Conservation (phyloP, 2,888 invertebrate species). For the Stegana nigrithorax region DNA sequence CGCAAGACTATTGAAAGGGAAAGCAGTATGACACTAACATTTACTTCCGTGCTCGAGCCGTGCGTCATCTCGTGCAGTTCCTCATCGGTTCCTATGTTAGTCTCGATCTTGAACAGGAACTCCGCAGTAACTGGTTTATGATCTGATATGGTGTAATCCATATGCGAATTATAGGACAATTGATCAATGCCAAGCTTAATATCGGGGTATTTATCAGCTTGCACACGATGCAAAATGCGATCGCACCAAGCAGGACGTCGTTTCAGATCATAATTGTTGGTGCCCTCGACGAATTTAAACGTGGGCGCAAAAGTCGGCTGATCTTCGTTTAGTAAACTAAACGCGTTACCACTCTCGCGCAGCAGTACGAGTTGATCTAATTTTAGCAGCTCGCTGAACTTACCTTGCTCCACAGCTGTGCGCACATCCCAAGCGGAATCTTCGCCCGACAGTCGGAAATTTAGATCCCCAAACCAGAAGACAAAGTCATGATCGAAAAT, state of each 20-base stretch:
- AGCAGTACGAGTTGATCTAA: slow-evolving; percentile 82
- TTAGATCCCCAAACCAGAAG: slow-evolving; percentile 92
- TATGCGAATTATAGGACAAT: slow-evolving; percentile 81
- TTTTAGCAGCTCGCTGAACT: slow-evolving; percentile 75
- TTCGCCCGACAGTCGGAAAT: slow-evolving; percentile 82
- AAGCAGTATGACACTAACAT: slow-evolving; percentile 51
- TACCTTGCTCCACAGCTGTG: slow-evolving; percentile 74
- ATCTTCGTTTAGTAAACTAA: slow-evolving; percentile 81
- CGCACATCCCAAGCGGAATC: slow-evolving; percentile 78
- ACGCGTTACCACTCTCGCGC: slow-evolving; percentile 82
- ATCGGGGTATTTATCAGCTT: slow-evolving; percentile 84
- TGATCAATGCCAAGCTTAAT: slow-evolving; percentile 80
- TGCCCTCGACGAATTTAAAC: slow-evolving; percentile 83
- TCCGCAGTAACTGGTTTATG: slow-evolving; percentile 92
- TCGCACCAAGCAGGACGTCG: slow-evolving; percentile 96
- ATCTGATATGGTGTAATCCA: slow-evolving; percentile 85
- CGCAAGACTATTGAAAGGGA: slow-evolving; percentile 35
- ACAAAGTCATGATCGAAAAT: slow-evolving; percentile 95
- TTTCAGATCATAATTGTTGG: slow-evolving; percentile 83
- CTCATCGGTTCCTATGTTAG: slow-evolving; percentile 41
- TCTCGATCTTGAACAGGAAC: slow-evolving; percentile 69
- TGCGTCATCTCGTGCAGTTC: slow-evolving; percentile 61
- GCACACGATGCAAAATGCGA: slow-evolving; percentile 87
- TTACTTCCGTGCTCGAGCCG: slow-evolving; percentile 42
- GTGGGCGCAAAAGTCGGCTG: slow-evolving; percentile 85